Evolutionary conservation across 2,888 invertebrate genomes (phyloP).

Genomic region (Drosophila formosana): DNA sequence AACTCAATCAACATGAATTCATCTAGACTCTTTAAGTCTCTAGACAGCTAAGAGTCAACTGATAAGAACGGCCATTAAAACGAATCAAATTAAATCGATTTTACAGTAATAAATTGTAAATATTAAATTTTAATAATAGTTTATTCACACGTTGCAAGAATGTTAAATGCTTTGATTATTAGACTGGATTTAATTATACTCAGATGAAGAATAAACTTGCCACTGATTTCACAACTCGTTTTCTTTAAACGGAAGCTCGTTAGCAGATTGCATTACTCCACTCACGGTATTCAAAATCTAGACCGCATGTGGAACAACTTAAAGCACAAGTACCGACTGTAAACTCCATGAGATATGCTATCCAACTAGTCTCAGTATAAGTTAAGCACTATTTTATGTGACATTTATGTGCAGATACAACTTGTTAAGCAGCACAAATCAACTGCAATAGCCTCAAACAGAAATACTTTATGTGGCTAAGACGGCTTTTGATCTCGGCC

Average conservation of each 20-base stretch:
- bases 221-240: background rate
- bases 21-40: no score
- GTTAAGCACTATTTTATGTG: conserved; percentile 44
- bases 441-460: conserved; percentile 17
- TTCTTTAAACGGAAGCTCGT: conserved; percentile 3
- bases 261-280: background rate
- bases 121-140: no score
- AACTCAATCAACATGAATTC: no score
- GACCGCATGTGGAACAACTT: background rate
- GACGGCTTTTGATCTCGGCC: conserved; percentile 15
- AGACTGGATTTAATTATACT: background rate
- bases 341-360: conserved; percentile 21
- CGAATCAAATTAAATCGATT: no score
- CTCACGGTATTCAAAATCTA: background rate
- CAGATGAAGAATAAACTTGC: background rate
- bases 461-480: conserved; percentile 38
- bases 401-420: conserved; percentile 41
- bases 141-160: no score
- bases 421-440: conserved; percentile 9
- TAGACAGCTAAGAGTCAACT: no score
- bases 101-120: no score
- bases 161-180: no score
- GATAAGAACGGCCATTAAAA: no score
- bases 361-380: conserved; percentile 18
- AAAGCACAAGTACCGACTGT: conserved; percentile 10